Base-by-base conservation (phyloP, 2,113 vertebrate genomes). In the Calyptomena viridis region DNA sequence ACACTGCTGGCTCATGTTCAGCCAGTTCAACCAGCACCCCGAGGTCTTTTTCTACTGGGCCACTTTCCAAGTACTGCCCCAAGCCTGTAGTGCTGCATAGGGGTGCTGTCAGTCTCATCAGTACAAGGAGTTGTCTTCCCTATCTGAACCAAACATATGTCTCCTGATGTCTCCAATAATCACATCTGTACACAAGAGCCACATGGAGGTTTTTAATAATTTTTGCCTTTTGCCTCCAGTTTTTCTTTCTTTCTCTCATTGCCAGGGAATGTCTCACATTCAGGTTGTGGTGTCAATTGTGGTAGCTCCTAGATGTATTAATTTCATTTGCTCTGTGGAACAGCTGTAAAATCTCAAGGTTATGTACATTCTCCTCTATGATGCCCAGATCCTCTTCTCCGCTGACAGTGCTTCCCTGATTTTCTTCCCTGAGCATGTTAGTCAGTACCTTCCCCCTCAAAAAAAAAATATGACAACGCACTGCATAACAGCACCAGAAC, bases 381-480 rank as follows among this genome's bases (percentile, higher is more conserved):
- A 77, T 22, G 40, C 19, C 28, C 23, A 62, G 20, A 77, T 60
- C 10, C 11, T 86, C 49, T n/a, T 73, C 63, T 64, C 31, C 28
- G 4, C 42, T 60, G 49, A 53, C 72, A 53, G 22, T 20, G 6
- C 30, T 67, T 31, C n/a, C 17, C 25, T 3, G 27, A 0, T 25
- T 35, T 84, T 60, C 85, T 68, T 3, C 42, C 42, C 14, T 75
- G 17, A 44, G n/a, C 4, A 13, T 8, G 8, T 91, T 66, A 67
- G 11, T 37, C 24, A 50, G 30, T 71, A 44, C 27, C 3, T 60
- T 44, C 3, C 4, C 12, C 11, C 10, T 2, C 0, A 2, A 1
- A 9, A 49, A 76, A 30, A 46, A 15, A 47, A 14, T 19, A 35
- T 11, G 19, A n/a, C 7, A 64, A 2, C 30, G 44, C 15, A 30